Conservation (phyloP, 23 tunicate species). For the Phallusia fumigata region DNA sequence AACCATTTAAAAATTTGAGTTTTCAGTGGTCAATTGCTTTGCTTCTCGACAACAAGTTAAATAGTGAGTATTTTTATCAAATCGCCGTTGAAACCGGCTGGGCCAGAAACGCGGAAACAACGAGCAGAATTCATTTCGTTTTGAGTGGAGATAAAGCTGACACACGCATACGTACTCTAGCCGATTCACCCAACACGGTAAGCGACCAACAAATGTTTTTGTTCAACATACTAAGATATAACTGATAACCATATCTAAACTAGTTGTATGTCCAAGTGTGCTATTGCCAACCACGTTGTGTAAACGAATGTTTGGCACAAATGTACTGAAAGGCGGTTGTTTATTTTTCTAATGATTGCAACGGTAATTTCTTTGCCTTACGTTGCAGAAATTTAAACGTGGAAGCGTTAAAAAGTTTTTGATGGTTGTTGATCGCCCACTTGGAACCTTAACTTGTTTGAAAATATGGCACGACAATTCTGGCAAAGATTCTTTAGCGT, state of each 20-base stretch:
- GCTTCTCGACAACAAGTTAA: conserved; percentile 60
- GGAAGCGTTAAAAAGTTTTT: conserved; percentile 64
- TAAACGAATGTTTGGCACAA: too few species aligned
- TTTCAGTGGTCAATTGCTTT: conserved; percentile 73
- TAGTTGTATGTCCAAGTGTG: too few species aligned
- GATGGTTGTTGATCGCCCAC: conserved; percentile 37
- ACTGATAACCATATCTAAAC: too few species aligned
- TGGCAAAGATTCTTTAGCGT: conserved; percentile 51
- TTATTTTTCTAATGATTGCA: too few species aligned
- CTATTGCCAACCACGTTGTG: too few species aligned
- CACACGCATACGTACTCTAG: conserved; percentile 42
- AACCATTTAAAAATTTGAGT: too few species aligned
- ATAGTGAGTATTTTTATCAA: conserved; percentile 70
- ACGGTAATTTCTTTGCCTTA: too few species aligned
- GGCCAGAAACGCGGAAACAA: conserved; percentile 45
- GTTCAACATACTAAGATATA: too few species aligned
- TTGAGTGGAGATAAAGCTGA: conserved; percentile 44
- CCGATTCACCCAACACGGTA: conserved; percentile 21
- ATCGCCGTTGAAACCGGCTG: conserved; percentile 61
- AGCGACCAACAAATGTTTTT: not conserved
- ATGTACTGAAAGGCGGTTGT: too few species aligned
- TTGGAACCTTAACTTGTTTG: conserved; percentile 51
- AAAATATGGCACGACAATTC: conserved; percentile 84
- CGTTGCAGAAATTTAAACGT: conserved; percentile 34
- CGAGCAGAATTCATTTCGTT: conserved; percentile 58